These are phyloP conservation scores for Hippasteria phrygiana DNA, from an alignment of 53 echinoderm and acorn worm genomes.

Conservation along the genomic window DNA sequence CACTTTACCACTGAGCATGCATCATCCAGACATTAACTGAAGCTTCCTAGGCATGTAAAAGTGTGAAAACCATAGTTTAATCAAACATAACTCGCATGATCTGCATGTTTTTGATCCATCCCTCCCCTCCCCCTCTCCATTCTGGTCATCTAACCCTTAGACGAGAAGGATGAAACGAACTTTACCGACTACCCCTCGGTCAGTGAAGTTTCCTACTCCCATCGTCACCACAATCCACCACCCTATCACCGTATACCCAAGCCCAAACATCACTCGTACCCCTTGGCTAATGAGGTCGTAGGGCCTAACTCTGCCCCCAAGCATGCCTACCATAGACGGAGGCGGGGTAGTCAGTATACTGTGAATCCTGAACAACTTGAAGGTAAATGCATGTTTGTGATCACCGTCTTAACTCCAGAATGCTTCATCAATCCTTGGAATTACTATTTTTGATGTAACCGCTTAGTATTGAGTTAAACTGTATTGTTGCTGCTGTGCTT, in stretches of 20 bases:
- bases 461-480: no score
- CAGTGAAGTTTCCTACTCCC: constrained; percentile 24
- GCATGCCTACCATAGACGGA: constrained; percentile 1
- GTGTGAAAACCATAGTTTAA: no score
- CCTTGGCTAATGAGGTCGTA: not conserved
- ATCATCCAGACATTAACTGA: no score
- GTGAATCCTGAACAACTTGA: constrained; percentile 45
- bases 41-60: no score
- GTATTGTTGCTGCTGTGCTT: no score
- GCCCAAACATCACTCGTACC: constrained; percentile 6
- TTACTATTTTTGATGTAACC: no score
- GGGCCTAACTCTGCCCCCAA: not conserved
- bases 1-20: no score
- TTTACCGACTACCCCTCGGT: constrained; percentile 47
- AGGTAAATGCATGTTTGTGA: constrained; percentile 28
- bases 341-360: constrained; percentile 24
- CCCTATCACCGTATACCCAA: not conserved
- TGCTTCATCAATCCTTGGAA: no score
- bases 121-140: not conserved
- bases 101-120: constrained; percentile 31
- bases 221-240: constrained; percentile 17
- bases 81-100: no score
- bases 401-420: no score
- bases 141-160: not conserved
- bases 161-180: constrained; percentile 24